These are phyloP conservation scores for Eucera pruinosa DNA, from an alignment of 2,888 invertebrate genomes.

Conservation along the genomic window DNA sequence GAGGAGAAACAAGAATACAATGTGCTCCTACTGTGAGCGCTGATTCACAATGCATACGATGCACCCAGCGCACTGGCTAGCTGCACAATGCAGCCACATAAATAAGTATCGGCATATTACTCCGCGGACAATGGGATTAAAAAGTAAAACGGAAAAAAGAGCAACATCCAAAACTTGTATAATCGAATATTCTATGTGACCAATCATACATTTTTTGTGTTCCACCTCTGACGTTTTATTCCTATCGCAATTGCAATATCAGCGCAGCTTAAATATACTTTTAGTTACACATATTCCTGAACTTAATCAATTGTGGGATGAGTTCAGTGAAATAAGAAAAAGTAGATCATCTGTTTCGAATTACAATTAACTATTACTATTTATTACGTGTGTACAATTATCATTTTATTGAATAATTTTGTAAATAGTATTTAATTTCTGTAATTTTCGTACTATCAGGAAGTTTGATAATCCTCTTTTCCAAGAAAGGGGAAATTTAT, in stretches of 20 bases:
- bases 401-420: too few relatives aligned
- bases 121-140: slow-evolving; percentile 36
- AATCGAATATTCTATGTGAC: slow-evolving; percentile 4
- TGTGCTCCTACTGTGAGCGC: slow-evolving; percentile 53
- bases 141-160: neutral
- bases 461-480: too few relatives aligned
- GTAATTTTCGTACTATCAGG: too few relatives aligned
- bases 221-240: neutral
- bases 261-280: neutral
- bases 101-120: slow-evolving; percentile 68
- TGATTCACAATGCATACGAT: slow-evolving; percentile 69
- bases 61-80: slow-evolving; percentile 39
- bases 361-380: too few relatives aligned
- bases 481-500: too few relatives aligned
- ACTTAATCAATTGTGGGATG: too few relatives aligned
- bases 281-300: too few relatives aligned
- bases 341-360: too few relatives aligned
- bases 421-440: too few relatives aligned
- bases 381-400: too few relatives aligned
- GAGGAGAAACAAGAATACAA: slow-evolving; percentile 65
- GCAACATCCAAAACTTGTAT: neutral
- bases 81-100: slow-evolving; percentile 54
- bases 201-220: neutral
- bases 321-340: too few relatives aligned
- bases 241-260: neutral